These are phyloP conservation scores for Manis javanica DNA, from an alignment of 2,797 vertebrate species.

Conservation along the genomic window DNA sequence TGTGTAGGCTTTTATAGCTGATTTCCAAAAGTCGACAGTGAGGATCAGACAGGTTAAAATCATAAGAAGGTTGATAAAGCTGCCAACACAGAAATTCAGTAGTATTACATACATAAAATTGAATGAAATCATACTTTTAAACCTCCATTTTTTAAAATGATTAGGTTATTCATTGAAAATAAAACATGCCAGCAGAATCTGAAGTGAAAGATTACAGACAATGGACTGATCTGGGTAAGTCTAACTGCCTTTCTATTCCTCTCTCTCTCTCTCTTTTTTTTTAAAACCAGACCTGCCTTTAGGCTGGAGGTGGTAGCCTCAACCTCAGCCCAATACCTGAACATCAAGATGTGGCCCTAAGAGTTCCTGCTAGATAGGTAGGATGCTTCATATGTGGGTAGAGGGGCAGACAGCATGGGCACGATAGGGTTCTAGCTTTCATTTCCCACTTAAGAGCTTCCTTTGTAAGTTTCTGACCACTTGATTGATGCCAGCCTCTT, in stretches of 20 bases:
- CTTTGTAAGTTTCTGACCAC: neutral
- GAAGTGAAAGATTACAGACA: neutral
- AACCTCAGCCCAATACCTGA: neutral
- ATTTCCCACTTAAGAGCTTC: neutral
- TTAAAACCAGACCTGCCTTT: neutral
- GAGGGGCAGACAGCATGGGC: neutral
- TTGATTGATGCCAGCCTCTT: neutral
- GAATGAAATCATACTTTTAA: constrained; percentile 29
- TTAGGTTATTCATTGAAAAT: constrained; percentile 24
- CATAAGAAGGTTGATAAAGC: constrained; percentile 70
- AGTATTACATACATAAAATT: constrained; percentile 23
- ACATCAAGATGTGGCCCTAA: neutral
- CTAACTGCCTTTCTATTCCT: neutral
- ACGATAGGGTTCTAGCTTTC: neutral
- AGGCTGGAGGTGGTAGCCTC: neutral
- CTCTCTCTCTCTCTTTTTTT: neutral
- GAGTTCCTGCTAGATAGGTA: neutral
- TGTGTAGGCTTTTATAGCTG: constrained; percentile 70
- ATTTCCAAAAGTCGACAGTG: constrained; percentile 69
- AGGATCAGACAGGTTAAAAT: constrained; percentile 76
- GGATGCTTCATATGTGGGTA: neutral
- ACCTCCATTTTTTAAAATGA: constrained; percentile 42
- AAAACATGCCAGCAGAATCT: constrained; percentile 34
- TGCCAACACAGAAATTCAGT: constrained; percentile 63
- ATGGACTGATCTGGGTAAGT: neutral